Base-by-base conservation (phyloP, 2,113 vertebrate species). In the Ahaetulla prasina region DNA sequence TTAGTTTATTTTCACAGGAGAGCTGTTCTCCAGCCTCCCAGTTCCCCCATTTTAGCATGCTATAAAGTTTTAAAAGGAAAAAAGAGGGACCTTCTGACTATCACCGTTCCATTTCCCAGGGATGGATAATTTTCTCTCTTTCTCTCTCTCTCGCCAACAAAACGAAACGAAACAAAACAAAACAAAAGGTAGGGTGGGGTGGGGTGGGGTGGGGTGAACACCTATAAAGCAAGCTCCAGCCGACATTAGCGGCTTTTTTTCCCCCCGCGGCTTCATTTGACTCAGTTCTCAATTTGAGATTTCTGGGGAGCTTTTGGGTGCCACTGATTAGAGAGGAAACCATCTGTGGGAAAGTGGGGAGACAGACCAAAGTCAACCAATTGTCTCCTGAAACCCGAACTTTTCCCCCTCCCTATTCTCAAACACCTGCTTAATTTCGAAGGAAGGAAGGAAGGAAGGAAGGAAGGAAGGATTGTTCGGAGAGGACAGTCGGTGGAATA, bases 361-460 rank as follows among this genome's bases (percentile, higher is more conserved):
- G 94, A 91, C 97, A 96, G 96, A 93, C 60, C 95, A 96, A 96
- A 97, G 96, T 97, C 97, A 97, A 98, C 97, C 97, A 94, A 96
- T 96, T 94, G 96, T 97, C 96, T 96, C 92, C 95, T 30, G 97
- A 96, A 96, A 39, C 35, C 27, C 9, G 16, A 27, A 43, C 11
- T 43, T 49, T 18, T 5, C 39, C 8, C 53, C 22, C 14, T 54
- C 12, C 35, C 35, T 43, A 35, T 39, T 39, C 35, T 80, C n/a
- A 8, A 80, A 80, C n/a, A 35, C 16, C 68, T 80, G 68, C 68
- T 80, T 80, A 39, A 39, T 80, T 80, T 20, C 27, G 85, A 25
- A 85, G 43, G 39, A 25, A 47, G 84, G 23, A 30, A 85, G 84
- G 84, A 49, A 85, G 84, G 43, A 27, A 86, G 11, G 4, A 5